Evolutionary conservation across 2,797 vertebrate genomes (phyloP).

Genomic region (Chelon labrosus): DNA sequence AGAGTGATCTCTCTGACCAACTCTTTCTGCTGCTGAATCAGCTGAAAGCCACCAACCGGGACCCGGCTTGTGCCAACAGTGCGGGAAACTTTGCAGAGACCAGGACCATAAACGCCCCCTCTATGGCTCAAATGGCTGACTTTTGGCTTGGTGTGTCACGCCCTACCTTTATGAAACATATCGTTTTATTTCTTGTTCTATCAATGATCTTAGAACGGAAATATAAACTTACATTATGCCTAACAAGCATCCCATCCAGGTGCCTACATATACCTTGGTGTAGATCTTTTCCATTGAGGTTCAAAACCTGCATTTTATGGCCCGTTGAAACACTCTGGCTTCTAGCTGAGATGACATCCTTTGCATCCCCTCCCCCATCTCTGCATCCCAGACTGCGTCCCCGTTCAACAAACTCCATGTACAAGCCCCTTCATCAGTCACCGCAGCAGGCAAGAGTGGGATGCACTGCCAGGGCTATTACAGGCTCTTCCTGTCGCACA

Average conservation of each 20-base stretch:
- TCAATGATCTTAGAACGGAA: no score
- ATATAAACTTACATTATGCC: not conserved
- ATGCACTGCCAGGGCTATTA: conserved; percentile 63
- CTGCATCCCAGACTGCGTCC: conserved; percentile 19
- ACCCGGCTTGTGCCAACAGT: no score
- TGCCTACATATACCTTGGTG: not conserved
- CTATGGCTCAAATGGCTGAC: no score
- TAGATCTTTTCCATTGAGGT: conserved; percentile 1
- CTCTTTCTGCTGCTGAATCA: no score
- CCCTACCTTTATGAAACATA: no score
- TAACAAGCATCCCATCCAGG: not conserved
- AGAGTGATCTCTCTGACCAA: no score
- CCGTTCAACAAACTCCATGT: conserved; percentile 46
- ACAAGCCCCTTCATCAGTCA: conserved; percentile 62
- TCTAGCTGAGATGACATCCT: conserved; percentile 34
- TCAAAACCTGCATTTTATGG: conserved; percentile 15
- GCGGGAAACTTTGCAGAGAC: no score
- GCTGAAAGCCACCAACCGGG: no score
- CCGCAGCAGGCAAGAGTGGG: conserved; percentile 50
- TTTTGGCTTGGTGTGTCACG: no score
- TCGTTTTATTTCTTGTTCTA: no score
- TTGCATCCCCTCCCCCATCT: conserved; percentile 17
- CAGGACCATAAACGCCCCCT: no score
- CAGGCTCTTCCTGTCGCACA: conserved; percentile 54
- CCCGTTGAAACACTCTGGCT: conserved; percentile 3